These are phyloP conservation scores for Eospalax fontanierii DNA, from an alignment of 2,797 vertebrate species.

Conservation along the genomic window DNA sequence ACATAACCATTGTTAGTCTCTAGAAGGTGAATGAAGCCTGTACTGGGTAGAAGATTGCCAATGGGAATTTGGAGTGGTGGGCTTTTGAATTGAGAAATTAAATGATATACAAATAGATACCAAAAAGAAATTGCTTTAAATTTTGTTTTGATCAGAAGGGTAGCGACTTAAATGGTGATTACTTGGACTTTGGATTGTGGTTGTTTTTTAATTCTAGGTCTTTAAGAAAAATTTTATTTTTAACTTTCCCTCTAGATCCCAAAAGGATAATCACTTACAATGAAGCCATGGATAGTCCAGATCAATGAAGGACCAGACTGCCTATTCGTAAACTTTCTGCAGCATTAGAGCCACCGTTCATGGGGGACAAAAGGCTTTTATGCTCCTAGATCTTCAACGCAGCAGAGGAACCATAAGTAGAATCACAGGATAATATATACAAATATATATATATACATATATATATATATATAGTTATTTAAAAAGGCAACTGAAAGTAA, in stretches of 20 bases:
- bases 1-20: not conserved
- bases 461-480: conserved; percentile 92
- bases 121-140: not conserved
- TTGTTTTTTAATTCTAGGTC: conserved; percentile 53
- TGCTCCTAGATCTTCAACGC: conserved; percentile 91
- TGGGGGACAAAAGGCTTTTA: conserved; percentile 90
- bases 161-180: not conserved
- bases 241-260: conserved; percentile 89
- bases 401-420: conserved; percentile 92
- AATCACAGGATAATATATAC: conserved; percentile 93
- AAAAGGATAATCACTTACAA: conserved; percentile 94
- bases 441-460: conserved; percentile 90
- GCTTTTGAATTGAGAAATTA: conserved; percentile 21
- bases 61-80: not conserved
- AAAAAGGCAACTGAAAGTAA: conserved; percentile 91
- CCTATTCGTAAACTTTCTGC: conserved; percentile 89
- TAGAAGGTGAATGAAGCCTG: not conserved
- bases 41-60: conserved; percentile 28
- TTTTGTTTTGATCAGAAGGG: not conserved
- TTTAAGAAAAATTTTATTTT: conserved; percentile 62
- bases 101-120: not conserved
- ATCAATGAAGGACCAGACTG: conserved; percentile 92
- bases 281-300: conserved; percentile 93
- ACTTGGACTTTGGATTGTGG: conserved; percentile 36
- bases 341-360: conserved; percentile 90